These are phyloP conservation scores for Drosophila paramelanica DNA, from an alignment of 2,888 invertebrate genomes.

Conservation along the genomic window DNA sequence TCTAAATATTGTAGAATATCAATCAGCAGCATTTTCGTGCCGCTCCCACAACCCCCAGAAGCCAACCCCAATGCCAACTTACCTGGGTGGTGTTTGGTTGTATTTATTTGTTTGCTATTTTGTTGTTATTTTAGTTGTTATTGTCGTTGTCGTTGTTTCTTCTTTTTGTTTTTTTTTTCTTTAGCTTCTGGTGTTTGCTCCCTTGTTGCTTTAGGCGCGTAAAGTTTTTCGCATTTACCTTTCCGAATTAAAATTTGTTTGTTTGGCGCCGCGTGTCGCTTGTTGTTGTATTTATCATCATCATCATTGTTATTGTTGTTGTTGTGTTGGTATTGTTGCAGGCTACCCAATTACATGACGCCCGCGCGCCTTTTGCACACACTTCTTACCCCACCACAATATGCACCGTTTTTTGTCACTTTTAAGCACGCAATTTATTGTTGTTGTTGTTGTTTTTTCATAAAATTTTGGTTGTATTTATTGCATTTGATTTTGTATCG, in stretches of 20 bases:
- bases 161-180: not conserved
- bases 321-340: slow-evolving; percentile 13
- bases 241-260: slow-evolving; percentile 38
- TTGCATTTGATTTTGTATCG: slow-evolving; percentile 15
- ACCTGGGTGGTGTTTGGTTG: slow-evolving; percentile 44
- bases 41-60: not conserved
- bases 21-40: slow-evolving; percentile 48
- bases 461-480: slow-evolving; percentile 18
- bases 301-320: slow-evolving; percentile 18
- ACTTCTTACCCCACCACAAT: slow-evolving; percentile 8
- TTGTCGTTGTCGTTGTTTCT: slow-evolving; percentile 15
- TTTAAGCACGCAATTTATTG: slow-evolving; percentile 22
- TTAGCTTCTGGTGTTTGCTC: slow-evolving; percentile 35
- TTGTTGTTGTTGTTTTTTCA: slow-evolving; percentile 8
- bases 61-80: slow-evolving; percentile 24
- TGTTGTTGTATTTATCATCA: slow-evolving; percentile 16
- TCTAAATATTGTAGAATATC: slow-evolving; percentile 57
- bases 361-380: slow-evolving; percentile 28
- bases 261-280: slow-evolving; percentile 51
- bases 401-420: slow-evolving; percentile 29
- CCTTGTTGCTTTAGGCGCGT: slow-evolving; percentile 62
- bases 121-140: slow-evolving; percentile 36
- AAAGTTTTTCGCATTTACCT: slow-evolving; percentile 47
- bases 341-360: slow-evolving; percentile 44
- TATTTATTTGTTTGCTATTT: slow-evolving; percentile 15